Base-by-base conservation (phyloP, 2,888 invertebrate genomes). In the Pollenia griseotomentosa region DNA sequence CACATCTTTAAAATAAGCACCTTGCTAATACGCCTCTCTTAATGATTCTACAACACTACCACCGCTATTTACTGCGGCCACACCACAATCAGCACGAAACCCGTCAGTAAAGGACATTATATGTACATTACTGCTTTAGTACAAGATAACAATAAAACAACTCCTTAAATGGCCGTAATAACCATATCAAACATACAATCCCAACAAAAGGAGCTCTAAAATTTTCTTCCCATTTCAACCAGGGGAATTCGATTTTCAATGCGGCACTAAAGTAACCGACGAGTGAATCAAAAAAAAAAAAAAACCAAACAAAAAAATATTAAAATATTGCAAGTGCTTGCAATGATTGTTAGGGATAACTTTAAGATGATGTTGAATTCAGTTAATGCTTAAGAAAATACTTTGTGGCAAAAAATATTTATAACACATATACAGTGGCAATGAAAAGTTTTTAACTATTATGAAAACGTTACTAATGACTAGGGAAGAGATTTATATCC, bases 1-100 rank as follows among this genome's bases (percentile, higher is more conserved):
- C 87, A 84, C 87, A 81, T 87, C 87, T 84, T 87, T 87, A 87
- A 82, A 59, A 57, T 85, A 87, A 87, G 87, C 87, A 87, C 85
- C 87, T 87, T 87, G 87, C 87, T 85, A 87, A 85, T 87, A 87
- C 85, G 71, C 85, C 75, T 83, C 79, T 70, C 42, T 87, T 87
- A 87, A 81, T 87, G 81, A 70, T 61, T 42, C n/a, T 65, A 55
- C 73, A 74, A 68, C 48, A 80, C 51, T 19, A 66, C 40, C 66
- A 74, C n/a, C 12, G 40, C 16, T 6, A 55, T 19, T 33, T 11
- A 14, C 46, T 44, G 19, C 55, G 1, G 75, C 40, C 42, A 46
- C 48, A 68, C 42, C 48, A 68, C 42, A 40, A 68, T 61, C 71
- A 53, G 46, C 77, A 73, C 23, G 40, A 71, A 57, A 66, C 68